phyloP scores from a whole-genome alignment of 2,797 vertebrate species.

The Caiman crocodilus region DNA sequence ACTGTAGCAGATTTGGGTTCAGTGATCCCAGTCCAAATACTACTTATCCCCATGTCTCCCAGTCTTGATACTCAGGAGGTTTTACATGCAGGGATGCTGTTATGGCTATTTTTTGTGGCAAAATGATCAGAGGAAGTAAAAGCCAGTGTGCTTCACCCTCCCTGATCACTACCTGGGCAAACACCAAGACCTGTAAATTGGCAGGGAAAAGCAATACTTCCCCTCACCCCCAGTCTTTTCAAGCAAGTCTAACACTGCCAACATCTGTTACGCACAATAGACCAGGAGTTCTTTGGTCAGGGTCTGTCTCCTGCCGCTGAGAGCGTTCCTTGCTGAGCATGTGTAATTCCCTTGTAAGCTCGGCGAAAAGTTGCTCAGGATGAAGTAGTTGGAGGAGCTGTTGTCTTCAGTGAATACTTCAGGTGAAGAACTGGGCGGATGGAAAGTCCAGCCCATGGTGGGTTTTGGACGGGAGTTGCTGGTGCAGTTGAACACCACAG shows the following conservation, averaged over 20 bases:
- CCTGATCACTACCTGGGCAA: neutral
- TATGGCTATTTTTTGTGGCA: neutral
- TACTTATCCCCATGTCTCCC: too few relatives aligned
- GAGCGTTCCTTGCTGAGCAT: conserved; percentile 79
- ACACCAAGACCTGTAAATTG: neutral
- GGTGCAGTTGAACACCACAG: conserved; percentile 81
- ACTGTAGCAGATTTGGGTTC: neutral
- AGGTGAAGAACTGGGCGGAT: neutral
- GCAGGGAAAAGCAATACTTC: neutral
- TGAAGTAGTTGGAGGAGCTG: conserved; percentile 65
- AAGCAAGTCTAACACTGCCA: neutral
- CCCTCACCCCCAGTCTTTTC: neutral
- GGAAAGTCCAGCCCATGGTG: conserved; percentile 80
- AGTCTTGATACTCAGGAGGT: neutral
- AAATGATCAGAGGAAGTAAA: neutral
- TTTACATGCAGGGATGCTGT: neutral
- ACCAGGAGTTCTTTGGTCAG: conserved; percentile 84
- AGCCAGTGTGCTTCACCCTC: neutral
- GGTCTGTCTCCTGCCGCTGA: conserved; percentile 64
- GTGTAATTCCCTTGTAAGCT: conserved; percentile 85
- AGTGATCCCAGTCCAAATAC: neutral
- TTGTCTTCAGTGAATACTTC: conserved; percentile 42
- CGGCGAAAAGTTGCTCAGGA: conserved; percentile 71
- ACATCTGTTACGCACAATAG: conserved; percentile 85
- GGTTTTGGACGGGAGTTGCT: conserved; percentile 71